A percentile compares a stretch with the other conserved stretches of the same genome.
phyloP scores from a whole-genome alignment of 2,888 invertebrate species.

The Pyralis farinalis region DNA sequence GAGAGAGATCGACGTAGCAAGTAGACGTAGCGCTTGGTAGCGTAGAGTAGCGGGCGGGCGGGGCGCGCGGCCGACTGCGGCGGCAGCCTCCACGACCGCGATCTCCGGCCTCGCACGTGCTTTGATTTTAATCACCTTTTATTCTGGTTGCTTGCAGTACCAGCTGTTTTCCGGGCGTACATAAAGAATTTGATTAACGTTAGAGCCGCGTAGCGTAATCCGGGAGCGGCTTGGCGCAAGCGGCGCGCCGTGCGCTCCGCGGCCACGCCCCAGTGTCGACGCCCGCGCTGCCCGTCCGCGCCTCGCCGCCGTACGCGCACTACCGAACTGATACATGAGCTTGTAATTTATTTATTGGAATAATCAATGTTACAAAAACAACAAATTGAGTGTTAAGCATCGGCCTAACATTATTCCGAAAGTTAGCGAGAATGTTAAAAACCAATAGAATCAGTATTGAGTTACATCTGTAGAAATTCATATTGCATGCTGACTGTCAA shows the following conservation, averaged over 20 bases:
- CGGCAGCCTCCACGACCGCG: slow-evolving; percentile 27
- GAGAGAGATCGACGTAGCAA: slow-evolving; percentile 14
- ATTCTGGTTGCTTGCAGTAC: slow-evolving; percentile 82
- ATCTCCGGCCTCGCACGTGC: slow-evolving; percentile 37
- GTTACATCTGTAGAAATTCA: slow-evolving; percentile 1
- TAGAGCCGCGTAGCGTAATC: slow-evolving; percentile 53
- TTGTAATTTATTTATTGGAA: slow-evolving; percentile 21
- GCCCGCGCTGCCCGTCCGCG: slow-evolving; percentile 31
- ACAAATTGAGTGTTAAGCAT: slow-evolving; percentile 19
- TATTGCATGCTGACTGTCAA: slow-evolving; percentile 7
- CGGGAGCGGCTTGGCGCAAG: slow-evolving; percentile 37
- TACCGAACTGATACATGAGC: slow-evolving; percentile 34
- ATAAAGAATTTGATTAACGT: slow-evolving; percentile 67
- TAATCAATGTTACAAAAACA: slow-evolving; percentile 9
- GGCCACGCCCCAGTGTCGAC: slow-evolving; percentile 29
- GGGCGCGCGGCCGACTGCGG: slow-evolving; percentile 38
- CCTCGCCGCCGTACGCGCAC: slow-evolving; percentile 33
- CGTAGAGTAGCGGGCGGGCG: slow-evolving; percentile 45
- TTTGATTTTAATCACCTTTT: slow-evolving; percentile 55
- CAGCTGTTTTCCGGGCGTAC: slow-evolving; percentile 85
- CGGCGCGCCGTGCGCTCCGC: slow-evolving; percentile 27
- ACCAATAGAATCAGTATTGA: slow-evolving; percentile 3
- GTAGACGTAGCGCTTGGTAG: slow-evolving; percentile 35
- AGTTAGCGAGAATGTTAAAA: background rate
- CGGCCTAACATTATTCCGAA: slow-evolving; percentile 22